A percentile compares a stretch with the other conserved stretches of the same genome.
phyloP scores from a whole-genome alignment of 2,888 invertebrate species.

The Agonopterix subpropinquella region DNA sequence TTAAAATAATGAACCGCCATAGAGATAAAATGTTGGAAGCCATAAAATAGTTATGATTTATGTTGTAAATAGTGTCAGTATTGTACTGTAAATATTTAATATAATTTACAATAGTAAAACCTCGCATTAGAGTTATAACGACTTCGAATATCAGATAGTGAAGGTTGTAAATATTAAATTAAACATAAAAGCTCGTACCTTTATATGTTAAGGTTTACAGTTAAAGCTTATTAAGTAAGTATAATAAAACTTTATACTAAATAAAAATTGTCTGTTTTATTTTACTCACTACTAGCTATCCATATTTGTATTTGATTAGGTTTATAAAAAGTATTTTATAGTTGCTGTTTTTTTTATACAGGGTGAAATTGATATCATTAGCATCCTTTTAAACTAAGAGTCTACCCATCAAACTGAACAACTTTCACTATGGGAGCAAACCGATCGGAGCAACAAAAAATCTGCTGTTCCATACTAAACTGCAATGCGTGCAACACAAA shows the following conservation, averaged over 20 bases:
- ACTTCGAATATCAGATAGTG: constrained; percentile 14
- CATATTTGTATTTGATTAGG: no score
- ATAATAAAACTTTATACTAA: constrained; percentile 29
- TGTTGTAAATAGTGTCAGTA: constrained; percentile 1
- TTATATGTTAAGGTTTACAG: constrained; percentile 21
- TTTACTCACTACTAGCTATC: background rate
- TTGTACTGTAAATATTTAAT: constrained; percentile 1
- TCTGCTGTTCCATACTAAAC: no score
- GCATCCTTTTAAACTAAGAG: no score
- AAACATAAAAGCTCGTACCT: constrained; percentile 11
- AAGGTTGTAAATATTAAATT: constrained; percentile 40
- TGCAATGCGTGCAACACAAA: no score
- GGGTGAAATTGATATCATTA: no score
- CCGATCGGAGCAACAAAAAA: no score
- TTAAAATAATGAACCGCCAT: no score
- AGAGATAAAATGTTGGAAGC: background rate
- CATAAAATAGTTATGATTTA: background rate
- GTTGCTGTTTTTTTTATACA: no score
- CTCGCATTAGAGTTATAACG: constrained; percentile 46
- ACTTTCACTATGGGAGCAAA: no score
- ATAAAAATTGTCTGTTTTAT: constrained; percentile 15
- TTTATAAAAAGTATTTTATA: no score
- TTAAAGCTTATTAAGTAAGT: constrained; percentile 12
- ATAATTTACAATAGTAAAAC: constrained; percentile 18
- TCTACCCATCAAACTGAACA: no score